These are phyloP conservation scores for Protodeltote pygarga DNA, from an alignment of 2,888 invertebrate genomes.

Conservation along the genomic window DNA sequence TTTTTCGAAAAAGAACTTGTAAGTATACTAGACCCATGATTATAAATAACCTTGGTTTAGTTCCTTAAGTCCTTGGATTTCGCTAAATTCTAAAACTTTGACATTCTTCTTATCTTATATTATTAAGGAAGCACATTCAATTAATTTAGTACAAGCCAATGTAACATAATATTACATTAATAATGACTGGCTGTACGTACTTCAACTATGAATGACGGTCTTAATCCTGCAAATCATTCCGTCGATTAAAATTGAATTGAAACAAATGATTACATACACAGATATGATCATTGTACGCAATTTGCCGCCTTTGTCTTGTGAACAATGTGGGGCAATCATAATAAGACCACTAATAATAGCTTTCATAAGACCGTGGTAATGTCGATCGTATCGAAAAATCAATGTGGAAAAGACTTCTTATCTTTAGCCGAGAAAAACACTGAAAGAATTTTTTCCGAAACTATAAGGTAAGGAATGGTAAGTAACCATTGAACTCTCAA, in stretches of 20 bases:
- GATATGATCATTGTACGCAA: constrained; percentile 33
- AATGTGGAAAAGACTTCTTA: neutral
- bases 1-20: no score
- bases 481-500: no score
- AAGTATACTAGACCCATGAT: no score
- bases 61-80: no score
- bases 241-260: constrained; percentile 42
- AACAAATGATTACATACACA: constrained; percentile 31
- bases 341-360: constrained; percentile 30
- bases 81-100: no score
- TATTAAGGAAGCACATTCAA: neutral
- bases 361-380: constrained; percentile 11
- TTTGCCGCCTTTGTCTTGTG: constrained; percentile 39
- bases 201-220: constrained; percentile 6
- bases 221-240: constrained; percentile 35
- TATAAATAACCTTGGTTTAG: no score
- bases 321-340: constrained; percentile 38
- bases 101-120: no score
- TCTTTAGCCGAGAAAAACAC: neutral
- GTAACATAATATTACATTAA: no score
- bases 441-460: constrained; percentile 4
- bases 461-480: no score
- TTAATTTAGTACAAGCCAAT: neutral
- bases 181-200: no score
- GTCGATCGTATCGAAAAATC: neutral